Evolutionary conservation across 2,888 invertebrate genomes (phyloP), one percentile per base, ranked within the genome.

Genomic region (Amiota communis): DNA sequence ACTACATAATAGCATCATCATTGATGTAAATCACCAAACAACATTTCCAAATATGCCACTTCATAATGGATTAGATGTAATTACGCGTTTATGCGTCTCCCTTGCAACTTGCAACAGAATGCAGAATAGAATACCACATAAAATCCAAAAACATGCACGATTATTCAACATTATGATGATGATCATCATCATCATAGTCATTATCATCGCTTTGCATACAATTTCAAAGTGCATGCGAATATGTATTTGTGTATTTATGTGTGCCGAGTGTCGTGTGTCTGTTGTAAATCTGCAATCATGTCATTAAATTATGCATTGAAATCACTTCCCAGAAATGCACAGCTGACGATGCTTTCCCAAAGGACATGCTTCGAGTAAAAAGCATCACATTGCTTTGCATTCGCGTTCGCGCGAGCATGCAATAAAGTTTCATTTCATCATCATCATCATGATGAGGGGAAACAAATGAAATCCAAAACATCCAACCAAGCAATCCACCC

Each of bases 301-400:
- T 80, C 85, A 83, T 83, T 85, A 83, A 83, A 85, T 83, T 85
- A 83, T 85, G 83, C 83, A 85, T 85, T 83, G 81, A 82, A 83
- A 83, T 83, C 83, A 83, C 85, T 85, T 83, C 84, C 85, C 83
- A 82, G 65, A 80, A 83, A 82, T 83, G 83, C 82, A 82, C 81
- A 79, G 76, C 75, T 74, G 71, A 74, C 46, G 63, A 20, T 8
- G 15, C 20, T 1, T 36, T 36, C 36, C 59, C 59, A 59, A 59
- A 59, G 59, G 15, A 59, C 23, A n/a, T 51, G 53, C 53, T 12
- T 51, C 13, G n/a, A n/a, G 53, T 15, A 15, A 9, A 15, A 57
- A 36, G 36, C 36, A 36, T 36, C 36, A 36, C 36, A 36, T 36
- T 36, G 17, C 15, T 15, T 57, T 10, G 59, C 17, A 12, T n/a